Evolutionary conservation across 2,888 invertebrate species (phyloP), one percentile per base, ranked within the genome.

Genomic region (Mimas tiliae): DNA sequence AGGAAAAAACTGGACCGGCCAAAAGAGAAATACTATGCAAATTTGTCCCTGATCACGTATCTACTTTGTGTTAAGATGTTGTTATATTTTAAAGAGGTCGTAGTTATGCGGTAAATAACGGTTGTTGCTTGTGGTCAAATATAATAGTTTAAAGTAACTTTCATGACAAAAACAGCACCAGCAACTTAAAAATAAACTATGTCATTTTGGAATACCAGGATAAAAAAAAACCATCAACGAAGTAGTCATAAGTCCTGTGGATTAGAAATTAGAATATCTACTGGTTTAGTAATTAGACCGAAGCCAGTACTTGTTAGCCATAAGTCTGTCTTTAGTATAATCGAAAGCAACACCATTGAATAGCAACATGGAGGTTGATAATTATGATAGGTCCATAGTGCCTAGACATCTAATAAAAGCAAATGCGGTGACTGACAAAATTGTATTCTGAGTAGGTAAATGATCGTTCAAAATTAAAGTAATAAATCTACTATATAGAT

Each of bases 1-100:
- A 34, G 65, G n/a, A 64, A 58, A 65, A 58, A 65, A 58, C 48
- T 58, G 16, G 19, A 38, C 21, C 34, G 38, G 55, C 19, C 58
- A 58, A 48, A 48, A 58, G 47, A 55, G 48, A 47, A 47, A 55
- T 48, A 21, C 34, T 58, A 47, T 47, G 27, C 27, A 3, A 27
- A 27, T n/a, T n/a, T 34, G 48, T 48, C 47, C 19, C 47, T 34
- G 19, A 58, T 58, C 58, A 58, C 58, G 58, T 58, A 58, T 58
- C 42, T 38, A 58, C 42, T 19, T 42, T 11, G 38, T 19, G 11
- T 53, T 33, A 38, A 6, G 34, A 12, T 12, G 11, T 9, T 16
- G 55, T 55, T 64, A 33, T 64, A 64, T 65, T 65, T 27, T 33
- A 55, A 64, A 27, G 47, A 33, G 27, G 9, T 21, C 42, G 6